phyloP scores from a whole-genome alignment of 2,113 vertebrate genomes.

The Phodopus roborovskii region DNA sequence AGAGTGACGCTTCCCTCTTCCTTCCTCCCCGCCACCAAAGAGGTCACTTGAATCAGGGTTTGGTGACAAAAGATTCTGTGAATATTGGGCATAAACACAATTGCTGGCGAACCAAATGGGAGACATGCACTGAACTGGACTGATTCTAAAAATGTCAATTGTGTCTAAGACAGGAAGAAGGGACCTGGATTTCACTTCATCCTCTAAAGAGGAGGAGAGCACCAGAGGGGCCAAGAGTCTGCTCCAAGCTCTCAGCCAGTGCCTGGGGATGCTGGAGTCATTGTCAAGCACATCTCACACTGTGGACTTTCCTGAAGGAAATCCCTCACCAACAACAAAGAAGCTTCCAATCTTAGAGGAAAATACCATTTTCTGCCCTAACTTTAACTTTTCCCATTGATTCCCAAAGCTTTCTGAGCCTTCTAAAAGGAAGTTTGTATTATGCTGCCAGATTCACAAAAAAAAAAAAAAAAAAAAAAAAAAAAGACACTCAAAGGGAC shows the following conservation, averaged over 20 bases:
- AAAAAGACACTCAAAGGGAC: conserved; percentile 69
- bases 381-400: conserved; percentile 9
- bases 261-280: not conserved
- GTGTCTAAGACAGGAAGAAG: not conserved
- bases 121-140: not conserved
- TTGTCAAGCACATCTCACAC: conserved; percentile 38
- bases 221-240: not conserved
- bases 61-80: conserved; percentile 34
- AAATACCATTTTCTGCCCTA: not conserved
- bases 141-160: conserved; percentile 39
- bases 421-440: conserved; percentile 57
- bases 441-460: not conserved
- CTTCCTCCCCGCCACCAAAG: not conserved
- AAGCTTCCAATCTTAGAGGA: conserved; percentile 7
- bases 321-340: conserved; percentile 12
- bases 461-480: no score
- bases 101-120: conserved; percentile 13
- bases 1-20: conserved; percentile 59
- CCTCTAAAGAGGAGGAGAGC: conserved; percentile 19
- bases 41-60: conserved; percentile 36
- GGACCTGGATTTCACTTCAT: conserved; percentile 30
- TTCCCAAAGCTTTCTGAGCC: conserved; percentile 27
- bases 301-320: not conserved
- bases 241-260: conserved; percentile 49
- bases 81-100: not conserved